Evolutionary conservation across 2,113 vertebrate species (phyloP).

Genomic region (Paradoxurus hermaphroditus): DNA sequence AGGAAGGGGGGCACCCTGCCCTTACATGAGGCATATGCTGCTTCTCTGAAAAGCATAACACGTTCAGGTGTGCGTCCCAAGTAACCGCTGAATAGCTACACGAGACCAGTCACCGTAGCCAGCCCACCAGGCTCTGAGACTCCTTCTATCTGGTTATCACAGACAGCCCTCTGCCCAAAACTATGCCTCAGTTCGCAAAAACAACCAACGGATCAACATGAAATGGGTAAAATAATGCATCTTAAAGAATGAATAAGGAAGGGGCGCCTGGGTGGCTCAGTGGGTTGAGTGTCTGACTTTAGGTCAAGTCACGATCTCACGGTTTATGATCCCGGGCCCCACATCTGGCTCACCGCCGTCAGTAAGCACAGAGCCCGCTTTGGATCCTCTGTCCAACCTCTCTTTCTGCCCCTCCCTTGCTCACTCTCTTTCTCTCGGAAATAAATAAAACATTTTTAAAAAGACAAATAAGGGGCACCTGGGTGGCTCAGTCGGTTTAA

Average conservation of each 20-base stretch:
- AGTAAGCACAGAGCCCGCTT: too few species aligned
- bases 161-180: not conserved
- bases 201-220: not conserved
- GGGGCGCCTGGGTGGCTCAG: too few species aligned
- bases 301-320: too few species aligned
- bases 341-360: too few species aligned
- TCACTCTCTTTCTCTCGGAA: too few species aligned
- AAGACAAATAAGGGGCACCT: too few species aligned
- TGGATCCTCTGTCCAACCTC: too few species aligned
- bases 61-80: not conserved
- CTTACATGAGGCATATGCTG: not conserved
- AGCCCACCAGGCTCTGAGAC: too few species aligned
- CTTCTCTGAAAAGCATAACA: not conserved
- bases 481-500: too few species aligned
- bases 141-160: not conserved
- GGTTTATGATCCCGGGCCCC: rapidly evolving
- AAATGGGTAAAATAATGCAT: not conserved
- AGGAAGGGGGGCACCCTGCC: not conserved
- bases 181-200: not conserved
- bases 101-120: not conserved
- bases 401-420: too few species aligned
- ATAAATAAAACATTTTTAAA: too few species aligned
- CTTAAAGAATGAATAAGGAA: not conserved
- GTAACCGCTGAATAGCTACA: not conserved
- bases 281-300: too few species aligned